Conservation (phyloP, 1,140 invertebrate genomes). For the Pseudobourletiella spinata region DNA sequence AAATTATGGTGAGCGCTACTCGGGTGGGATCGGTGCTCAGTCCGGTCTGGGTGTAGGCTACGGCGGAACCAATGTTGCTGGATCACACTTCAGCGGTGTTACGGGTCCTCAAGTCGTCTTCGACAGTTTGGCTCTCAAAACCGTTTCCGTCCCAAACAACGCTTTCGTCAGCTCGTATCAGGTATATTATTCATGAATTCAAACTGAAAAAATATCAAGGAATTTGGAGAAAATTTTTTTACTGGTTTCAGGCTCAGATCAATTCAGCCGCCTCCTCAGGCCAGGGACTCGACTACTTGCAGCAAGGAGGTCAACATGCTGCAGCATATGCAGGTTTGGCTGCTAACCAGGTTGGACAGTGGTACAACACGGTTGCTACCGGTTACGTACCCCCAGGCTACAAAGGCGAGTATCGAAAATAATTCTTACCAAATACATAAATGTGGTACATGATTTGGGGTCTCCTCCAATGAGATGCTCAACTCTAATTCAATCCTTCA, state of each 20-base stretch:
- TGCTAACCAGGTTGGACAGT: slow-evolving; percentile 27
- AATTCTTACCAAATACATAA: background rate
- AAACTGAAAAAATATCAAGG: no score
- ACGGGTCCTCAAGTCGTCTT: slow-evolving; percentile 20
- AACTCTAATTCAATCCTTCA: background rate
- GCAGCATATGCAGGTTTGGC: slow-evolving; percentile 19
- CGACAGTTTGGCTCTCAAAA: slow-evolving; percentile 23
- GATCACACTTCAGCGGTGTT: slow-evolving; percentile 13
- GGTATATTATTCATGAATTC: no score
- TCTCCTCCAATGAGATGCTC: background rate
- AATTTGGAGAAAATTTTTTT: no score
- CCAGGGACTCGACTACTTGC: slow-evolving; percentile 16
- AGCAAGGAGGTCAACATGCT: slow-evolving; percentile 20
- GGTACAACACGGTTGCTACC: slow-evolving; percentile 29
- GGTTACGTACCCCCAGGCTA: slow-evolving; percentile 18
- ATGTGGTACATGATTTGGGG: background rate
- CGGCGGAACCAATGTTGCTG: slow-evolving; percentile 24
- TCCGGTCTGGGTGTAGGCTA: slow-evolving; percentile 21
- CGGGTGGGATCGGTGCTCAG: slow-evolving; percentile 25
- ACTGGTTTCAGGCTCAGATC: slow-evolving; percentile 21
- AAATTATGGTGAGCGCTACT: slow-evolving; percentile 28
- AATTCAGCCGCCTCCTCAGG: slow-evolving; percentile 17
- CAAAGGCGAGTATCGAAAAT: slow-evolving; percentile 25
- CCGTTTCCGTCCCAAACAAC: slow-evolving; percentile 26
- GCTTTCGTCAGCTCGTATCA: slow-evolving; percentile 21